Evolutionary conservation across 2,113 vertebrate genomes (phyloP).

Genomic region (Salminus brasiliensis): DNA sequence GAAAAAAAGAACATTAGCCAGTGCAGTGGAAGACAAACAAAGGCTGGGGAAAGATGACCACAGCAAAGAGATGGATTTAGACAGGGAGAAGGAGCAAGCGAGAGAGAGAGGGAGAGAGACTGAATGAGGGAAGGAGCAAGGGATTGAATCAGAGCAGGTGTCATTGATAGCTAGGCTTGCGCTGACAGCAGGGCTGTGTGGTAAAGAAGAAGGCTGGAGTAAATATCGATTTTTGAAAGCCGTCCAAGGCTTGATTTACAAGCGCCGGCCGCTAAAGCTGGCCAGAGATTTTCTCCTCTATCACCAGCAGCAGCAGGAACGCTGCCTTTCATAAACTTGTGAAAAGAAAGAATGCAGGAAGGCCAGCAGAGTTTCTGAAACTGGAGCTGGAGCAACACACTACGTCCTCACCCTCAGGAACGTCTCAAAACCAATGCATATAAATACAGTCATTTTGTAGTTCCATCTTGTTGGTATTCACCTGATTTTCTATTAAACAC

Average conservation of each 20-base stretch:
- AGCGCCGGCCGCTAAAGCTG: conserved; percentile 19
- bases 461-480: no score
- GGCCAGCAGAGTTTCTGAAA: neutral
- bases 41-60: neutral
- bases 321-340: neutral
- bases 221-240: conserved; percentile 46
- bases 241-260: conserved; percentile 38
- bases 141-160: conserved; percentile 34
- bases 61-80: conserved; percentile 1
- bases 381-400: neutral
- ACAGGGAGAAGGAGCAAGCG: neutral
- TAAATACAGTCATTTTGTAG: no score
- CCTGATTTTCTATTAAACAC: no score
- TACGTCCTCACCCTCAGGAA: neutral
- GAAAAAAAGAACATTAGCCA: conserved; percentile 8
- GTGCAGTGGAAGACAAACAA: conserved; percentile 12
- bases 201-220: conserved; percentile 18
- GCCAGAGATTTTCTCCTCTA: conserved; percentile 1
- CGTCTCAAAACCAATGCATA: neutral
- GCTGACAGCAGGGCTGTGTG: conserved; percentile 31
- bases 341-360: neutral
- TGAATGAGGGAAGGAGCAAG: conserved; percentile 31
- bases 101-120: neutral
- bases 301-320: neutral
- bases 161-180: conserved; percentile 34